Evolutionary conservation across 2,888 invertebrate species (phyloP), one percentile per base, ranked within the genome.

Genomic region (Dasysyrphus albostriatus): DNA sequence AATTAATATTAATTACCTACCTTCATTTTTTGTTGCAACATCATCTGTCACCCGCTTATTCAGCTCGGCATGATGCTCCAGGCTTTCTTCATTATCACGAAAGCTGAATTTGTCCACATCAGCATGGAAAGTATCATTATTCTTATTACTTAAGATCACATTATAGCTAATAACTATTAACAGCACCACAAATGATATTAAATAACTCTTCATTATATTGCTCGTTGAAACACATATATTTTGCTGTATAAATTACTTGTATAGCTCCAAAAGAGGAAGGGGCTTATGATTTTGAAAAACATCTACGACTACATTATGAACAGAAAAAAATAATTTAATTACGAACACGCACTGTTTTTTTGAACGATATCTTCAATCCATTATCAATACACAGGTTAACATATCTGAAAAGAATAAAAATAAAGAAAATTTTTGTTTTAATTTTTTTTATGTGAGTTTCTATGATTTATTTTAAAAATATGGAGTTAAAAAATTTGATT

Each of bases 161-260:
- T 85, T 59, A 61, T 82, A 69, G 69, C 82, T 85, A 77, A 82
- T 39, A 56, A 84, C 80, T 77, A 84, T 61, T 65, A 81, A 82
- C 54, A 85, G 82, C 77, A 85, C 85, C 85, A 78, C 72, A 59
- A 77, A 61, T 29, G 37, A 56, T 63, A 77, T 19, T 16, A 82
- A 63, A 70, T 70, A 58, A 82, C 61, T 77, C 74, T 69, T 85
- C 85, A 85, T 85, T 58, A 63, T 85, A 74, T 59, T 69, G 72
- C 76, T 70, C 54, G 37, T 51, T 42, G 32, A 76, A 79, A 56
- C 47, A 63, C 69, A 70, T 58, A 58, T 29, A 16, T 24, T 37
- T 61, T 42, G 3, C 16, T 65, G 9, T 70, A 72, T 29, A 63
- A 67, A 81, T 24, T 12, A 51, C 16, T 24, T 47, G 7, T 47